Evolutionary conservation across 2,888 invertebrate species (phyloP).

Genomic region (Papilio demoleus): DNA sequence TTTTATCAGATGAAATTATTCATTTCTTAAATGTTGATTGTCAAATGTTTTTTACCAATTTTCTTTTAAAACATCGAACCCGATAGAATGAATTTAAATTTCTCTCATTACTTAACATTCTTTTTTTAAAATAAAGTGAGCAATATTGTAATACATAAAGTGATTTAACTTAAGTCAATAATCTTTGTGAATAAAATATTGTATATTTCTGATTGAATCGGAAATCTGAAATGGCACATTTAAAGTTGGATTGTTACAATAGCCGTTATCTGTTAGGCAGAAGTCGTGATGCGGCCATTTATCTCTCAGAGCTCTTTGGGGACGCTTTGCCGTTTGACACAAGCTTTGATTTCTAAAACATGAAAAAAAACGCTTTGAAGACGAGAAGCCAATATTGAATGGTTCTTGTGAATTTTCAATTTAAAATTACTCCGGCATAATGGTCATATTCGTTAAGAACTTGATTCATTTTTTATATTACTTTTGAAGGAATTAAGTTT

Average conservation of each 20-base stretch:
- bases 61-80: background rate
- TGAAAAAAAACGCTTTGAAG: conserved; percentile 41
- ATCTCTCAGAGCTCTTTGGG: conserved; percentile 42
- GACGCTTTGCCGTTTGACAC: conserved; percentile 44
- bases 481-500: background rate
- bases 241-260: conserved; percentile 36
- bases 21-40: too few relatives aligned
- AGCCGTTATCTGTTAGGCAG: conserved; percentile 33
- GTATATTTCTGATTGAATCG: conserved; percentile 18
- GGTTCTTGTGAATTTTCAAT: conserved; percentile 42
- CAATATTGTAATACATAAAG: background rate
- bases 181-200: background rate
- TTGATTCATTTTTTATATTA: too few relatives aligned
- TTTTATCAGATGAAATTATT: too few relatives aligned
- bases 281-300: conserved; percentile 43
- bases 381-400: conserved; percentile 41
- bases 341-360: conserved; percentile 44
- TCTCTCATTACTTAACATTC: background rate
- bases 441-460: background rate
- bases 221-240: conserved; percentile 33
- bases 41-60: background rate
- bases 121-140: background rate
- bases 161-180: too few relatives aligned
- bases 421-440: conserved; percentile 22
- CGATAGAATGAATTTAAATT: background rate